Evolutionary conservation across 2,888 invertebrate species (phyloP), one percentile per base, ranked within the genome.

Genomic region (Neocrepidodera transversa): DNA sequence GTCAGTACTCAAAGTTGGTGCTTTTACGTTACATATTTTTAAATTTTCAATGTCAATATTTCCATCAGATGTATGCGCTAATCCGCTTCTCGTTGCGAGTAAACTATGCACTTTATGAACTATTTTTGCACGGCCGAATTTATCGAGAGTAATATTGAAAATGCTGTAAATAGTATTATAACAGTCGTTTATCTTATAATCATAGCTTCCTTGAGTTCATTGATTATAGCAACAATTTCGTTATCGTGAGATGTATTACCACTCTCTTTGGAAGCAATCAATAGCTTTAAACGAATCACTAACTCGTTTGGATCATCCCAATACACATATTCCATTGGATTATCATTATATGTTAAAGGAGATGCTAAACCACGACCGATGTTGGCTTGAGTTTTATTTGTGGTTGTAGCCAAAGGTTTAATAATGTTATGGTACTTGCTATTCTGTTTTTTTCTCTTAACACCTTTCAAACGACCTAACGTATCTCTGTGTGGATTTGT

Each of bases 151-250:
- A 49, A 60, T 60, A 30, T 14, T 54, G 14, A 28, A 17, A 58
- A 58, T 57, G 52, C 28, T 20, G 14, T 10, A 28, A 28, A n/a
- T 30, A 36, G 32, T 30, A 7, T 6, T 7, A 6, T 2, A n/a
- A 17, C n/a, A n/a, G n/a, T n/a, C n/a, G n/a, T n/a, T 14, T 49
- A 11, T 58, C 63, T 53, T 60, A 36, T 38, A 49, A 64, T 61
- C 2, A 6, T 10, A 30, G 30, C 30, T 10, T 30, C 30, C n/a
- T 10, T 56, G n/a, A n/a, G n/a, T 65, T 71, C 71, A 61, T 74
- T 70, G 20, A 76, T 67, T 18, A 77, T 76, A 11, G 75, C 70
- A 14, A 74, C 63, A 23, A 77, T 77, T 70, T 78, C 76, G 52
- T 74, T 74, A 40, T 65, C 54, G 56, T 72, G 72, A 45, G 58